Base-by-base conservation (phyloP, 2,113 vertebrate species). In the Cairina moschata region DNA sequence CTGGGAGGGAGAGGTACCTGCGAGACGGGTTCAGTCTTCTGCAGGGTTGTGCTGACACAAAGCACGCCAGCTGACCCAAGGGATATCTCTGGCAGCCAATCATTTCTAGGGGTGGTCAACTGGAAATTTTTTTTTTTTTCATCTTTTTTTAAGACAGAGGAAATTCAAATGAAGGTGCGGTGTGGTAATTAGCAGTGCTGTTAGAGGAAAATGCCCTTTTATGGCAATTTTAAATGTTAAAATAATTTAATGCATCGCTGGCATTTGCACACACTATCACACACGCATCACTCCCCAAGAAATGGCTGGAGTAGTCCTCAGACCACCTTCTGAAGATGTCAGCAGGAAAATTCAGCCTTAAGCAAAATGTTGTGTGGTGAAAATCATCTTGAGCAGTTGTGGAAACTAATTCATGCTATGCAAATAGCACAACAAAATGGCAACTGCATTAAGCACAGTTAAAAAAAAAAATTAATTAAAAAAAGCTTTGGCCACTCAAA, bases 61-160 rank as follows among this genome's bases (percentile, higher is more conserved):
- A 81, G 42, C 13, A 44, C 44, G 46, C 62, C 1, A 2, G 44
- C 32, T 0, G 1, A 25, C 9, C 25, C 16, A 36, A 21, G 59
- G 68, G 32, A 46, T 5, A 23, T 23, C 74, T 69, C 46, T 32
- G 16, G 56, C 46, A 84, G 74, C 42, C 69, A 75, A 52, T n/a
- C 11, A 9, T 36, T 72, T 32, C 52, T 21, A 67, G 9, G 58
- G 16, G 4, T 55, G 28, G 44, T 62, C 62, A 88, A 25, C 26
- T 36, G 40, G 17, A 38, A 3, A 2, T 72, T 76, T 67, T 16
- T 26, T 36, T 13, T 52, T 79, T 44, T 58, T 23, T 44, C 44
- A 56, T 76, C 40, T 79, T 40, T 72, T 50, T 79, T 58, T 21
- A 68, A 58, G 67, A 34, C 2, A 23, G 34, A 46, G 26, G n/a